Evolutionary conservation across 30 jellyfish, hydroid and myxozoan genomes (phyloP), one percentile per base, ranked within the genome.

Genomic region (Chironex yamaguchii): DNA sequence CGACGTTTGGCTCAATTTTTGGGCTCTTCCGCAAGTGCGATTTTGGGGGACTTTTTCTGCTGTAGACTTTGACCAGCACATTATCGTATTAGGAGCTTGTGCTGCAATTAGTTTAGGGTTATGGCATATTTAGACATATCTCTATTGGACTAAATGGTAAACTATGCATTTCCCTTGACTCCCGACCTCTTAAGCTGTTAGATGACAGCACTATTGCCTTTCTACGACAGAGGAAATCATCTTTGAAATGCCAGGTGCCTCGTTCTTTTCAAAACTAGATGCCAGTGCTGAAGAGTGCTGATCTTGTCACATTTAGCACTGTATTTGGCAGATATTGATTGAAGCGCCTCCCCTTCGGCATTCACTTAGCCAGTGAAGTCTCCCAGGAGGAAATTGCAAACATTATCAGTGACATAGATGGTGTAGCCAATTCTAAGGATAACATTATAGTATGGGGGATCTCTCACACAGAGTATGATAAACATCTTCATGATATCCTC

Each of bases 381-480:
- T 75, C 12, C 27, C 84, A 36, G 36, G 25, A 70, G 30, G 33
- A 70, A 21, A 36, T 70, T 22, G 30, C 51, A 22, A 33, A 70
- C 33, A 48, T 70, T 34, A 70, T 70, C 36, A 75, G 36, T 33
- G 84, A 75, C 22, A 31, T 33, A 31, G 84, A 70, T 73, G 30
- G 30, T 31, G 80, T 75, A 24, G 76, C 29, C 36, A 70, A 70
- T 70, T 33, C 24, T 29, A 73, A 70, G 36, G 90, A 79, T 65
- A 82, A 79, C 52, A 79, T 79, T 23, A 31, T 79, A 42, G 82
- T 79, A 34, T 79, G 90, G 90, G 90, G 90, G 0, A 23, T 22
- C n/a, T 29, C 83, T 4, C 62, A 36, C 29, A 33, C 33, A 32
- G 74, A 70, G 6, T 36, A 31, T 33, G 35, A 36, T 70, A 33